These are phyloP conservation scores for Helobdella robusta DNA, from an alignment of 2,888 invertebrate genomes.

Conservation along the genomic window DNA sequence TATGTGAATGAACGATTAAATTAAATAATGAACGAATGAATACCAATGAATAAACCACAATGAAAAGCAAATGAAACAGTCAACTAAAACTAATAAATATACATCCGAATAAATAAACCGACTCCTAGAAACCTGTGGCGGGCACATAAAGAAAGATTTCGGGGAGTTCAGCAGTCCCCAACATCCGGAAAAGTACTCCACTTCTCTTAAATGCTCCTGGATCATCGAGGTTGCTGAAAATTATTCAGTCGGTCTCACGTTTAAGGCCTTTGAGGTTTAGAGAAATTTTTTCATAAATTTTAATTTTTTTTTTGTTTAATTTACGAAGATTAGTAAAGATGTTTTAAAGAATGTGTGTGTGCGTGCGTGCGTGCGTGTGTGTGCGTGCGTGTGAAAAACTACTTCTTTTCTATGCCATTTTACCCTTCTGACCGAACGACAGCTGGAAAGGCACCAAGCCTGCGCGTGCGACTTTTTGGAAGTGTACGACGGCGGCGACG, in stretches of 20 bases:
- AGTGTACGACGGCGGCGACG: slow-evolving; percentile 76
- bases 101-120: no score
- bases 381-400: neutral
- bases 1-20: neutral
- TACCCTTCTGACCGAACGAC: slow-evolving; percentile 17
- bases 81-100: no score
- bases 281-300: neutral
- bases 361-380: neutral
- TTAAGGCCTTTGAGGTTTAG: slow-evolving; percentile 80
- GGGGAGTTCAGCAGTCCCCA: slow-evolving; percentile 84
- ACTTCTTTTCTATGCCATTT: neutral
- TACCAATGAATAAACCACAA: no score
- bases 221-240: slow-evolving; percentile 80
- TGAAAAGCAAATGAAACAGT: no score
- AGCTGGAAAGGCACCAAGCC: slow-evolving; percentile 92
- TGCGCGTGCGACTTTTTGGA: slow-evolving; percentile 96
- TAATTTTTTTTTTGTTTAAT: no score
- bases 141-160: slow-evolving; percentile 69
- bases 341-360: neutral
- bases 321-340: no score
- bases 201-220: slow-evolving; percentile 93
- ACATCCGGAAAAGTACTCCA: slow-evolving; percentile 91
- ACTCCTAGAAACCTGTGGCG: no score
- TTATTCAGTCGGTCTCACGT: slow-evolving; percentile 77
- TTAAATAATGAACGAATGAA: slow-evolving; percentile 3